Evolutionary conservation across 2,113 vertebrate species (phyloP).

Genomic region (Phaethornis superciliosus): DNA sequence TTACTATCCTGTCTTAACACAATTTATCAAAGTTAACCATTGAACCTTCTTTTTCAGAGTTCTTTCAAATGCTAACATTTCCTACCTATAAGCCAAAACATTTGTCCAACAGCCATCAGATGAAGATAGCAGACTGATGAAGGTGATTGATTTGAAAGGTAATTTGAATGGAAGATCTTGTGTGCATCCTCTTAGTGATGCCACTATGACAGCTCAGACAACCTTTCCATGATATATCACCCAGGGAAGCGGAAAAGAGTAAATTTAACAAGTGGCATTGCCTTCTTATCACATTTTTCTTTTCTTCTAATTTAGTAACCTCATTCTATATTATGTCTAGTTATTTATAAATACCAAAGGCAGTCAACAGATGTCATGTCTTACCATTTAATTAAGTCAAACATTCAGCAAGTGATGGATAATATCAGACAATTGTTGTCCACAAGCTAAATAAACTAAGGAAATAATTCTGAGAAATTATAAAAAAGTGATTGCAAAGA

Average conservation of each 20-base stretch:
- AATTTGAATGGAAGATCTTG: constrained; percentile 66
- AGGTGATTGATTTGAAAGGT: constrained; percentile 65
- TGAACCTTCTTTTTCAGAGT: constrained; percentile 1
- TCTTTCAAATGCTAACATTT: constrained; percentile 52
- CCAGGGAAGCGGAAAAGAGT: constrained; percentile 6
- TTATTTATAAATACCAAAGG: constrained; percentile 26
- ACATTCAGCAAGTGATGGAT: neutral
- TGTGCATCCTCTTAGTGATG: constrained; percentile 59
- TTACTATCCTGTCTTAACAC: constrained; percentile 2
- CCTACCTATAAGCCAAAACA: constrained; percentile 55
- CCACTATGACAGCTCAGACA: constrained; percentile 55
- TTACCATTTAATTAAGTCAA: neutral
- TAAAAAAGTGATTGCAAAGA: neutral
- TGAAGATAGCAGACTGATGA: constrained; percentile 52
- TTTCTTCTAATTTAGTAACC: constrained; percentile 30
- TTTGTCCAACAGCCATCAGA: constrained; percentile 58
- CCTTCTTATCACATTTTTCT: constrained; percentile 35
- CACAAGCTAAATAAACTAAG: neutral
- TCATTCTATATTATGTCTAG: neutral
- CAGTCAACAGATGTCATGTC: constrained; percentile 7
- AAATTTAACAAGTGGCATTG: constrained; percentile 68
- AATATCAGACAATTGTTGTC: neutral
- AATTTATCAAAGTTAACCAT: constrained; percentile 29
- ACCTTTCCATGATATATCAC: constrained; percentile 49
- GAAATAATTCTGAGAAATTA: constrained; percentile 12